phyloP scores from a whole-genome alignment of 2,888 invertebrate species.

The Chesias legatella region DNA sequence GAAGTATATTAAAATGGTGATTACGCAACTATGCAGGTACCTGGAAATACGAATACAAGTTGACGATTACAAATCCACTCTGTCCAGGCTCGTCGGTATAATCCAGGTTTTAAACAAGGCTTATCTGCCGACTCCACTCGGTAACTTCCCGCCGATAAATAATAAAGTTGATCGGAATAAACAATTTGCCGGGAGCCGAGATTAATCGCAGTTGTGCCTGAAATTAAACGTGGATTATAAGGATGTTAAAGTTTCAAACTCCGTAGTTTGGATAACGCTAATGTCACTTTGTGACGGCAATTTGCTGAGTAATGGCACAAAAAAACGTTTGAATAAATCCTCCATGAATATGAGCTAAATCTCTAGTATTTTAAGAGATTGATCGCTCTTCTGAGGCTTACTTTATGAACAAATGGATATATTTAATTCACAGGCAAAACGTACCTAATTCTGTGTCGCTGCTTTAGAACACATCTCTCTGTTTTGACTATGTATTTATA shows the following conservation, averaged over 20 bases:
- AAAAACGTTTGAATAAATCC: neutral
- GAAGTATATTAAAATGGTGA: no score
- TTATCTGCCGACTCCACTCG: conserved; percentile 10
- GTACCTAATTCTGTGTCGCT: no score
- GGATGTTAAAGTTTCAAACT: conserved; percentile 9
- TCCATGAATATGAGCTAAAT: conserved; percentile 10
- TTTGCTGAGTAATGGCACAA: conserved; percentile 11
- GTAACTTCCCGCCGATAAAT: conserved; percentile 14
- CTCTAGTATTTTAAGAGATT: neutral
- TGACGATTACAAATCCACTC: neutral
- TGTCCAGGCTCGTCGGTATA: conserved; percentile 1
- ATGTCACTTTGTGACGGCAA: conserved; percentile 17
- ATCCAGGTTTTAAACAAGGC: conserved; percentile 12
- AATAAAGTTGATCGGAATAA: conserved; percentile 22
- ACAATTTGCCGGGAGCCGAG: conserved; percentile 13
- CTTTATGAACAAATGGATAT: no score
- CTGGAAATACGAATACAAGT: neutral
- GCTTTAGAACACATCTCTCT: no score
- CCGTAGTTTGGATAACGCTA: conserved; percentile 9
- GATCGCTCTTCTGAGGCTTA: no score
- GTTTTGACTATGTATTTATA: no score
- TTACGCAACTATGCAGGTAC: no score
- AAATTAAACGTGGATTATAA: conserved; percentile 18
- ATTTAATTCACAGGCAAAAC: no score
- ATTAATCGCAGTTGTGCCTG: conserved; percentile 14